Evolutionary conservation across 2,797 vertebrate genomes (phyloP).

Genomic region (Chelonia mydas): DNA sequence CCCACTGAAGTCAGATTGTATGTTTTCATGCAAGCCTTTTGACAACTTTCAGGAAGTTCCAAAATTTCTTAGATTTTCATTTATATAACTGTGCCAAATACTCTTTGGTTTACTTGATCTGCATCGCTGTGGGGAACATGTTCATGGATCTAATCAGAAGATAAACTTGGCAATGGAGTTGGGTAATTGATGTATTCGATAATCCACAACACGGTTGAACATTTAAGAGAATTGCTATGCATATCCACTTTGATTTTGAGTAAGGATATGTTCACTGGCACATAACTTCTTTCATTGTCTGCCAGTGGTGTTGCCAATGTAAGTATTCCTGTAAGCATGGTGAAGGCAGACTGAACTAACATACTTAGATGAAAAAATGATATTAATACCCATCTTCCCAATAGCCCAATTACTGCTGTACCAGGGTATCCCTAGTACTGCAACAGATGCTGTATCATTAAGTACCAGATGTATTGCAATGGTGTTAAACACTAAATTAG

Average conservation of each 20-base stretch:
- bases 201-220: constrained; percentile 18
- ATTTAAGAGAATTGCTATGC: background rate
- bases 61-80: background rate
- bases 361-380: constrained; percentile 13
- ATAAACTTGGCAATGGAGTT: constrained; percentile 24
- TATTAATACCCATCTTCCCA: constrained; percentile 8
- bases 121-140: background rate
- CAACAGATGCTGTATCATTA: constrained; percentile 58
- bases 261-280: background rate
- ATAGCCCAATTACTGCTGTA: background rate
- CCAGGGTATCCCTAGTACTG: background rate
- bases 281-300: background rate
- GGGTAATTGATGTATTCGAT: constrained; percentile 33
- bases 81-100: background rate
- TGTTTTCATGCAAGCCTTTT: background rate
- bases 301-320: background rate
- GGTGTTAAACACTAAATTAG: constrained; percentile 13
- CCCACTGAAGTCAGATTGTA: background rate
- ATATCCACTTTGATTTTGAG: constrained; percentile 40
- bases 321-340: background rate
- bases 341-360: background rate
- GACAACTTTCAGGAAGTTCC: background rate
- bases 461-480: constrained; percentile 23
- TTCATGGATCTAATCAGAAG: constrained; percentile 4
- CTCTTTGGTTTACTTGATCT: background rate